Base-by-base conservation (phyloP, 2,797 vertebrate species). In the Premnoplex brunnescens region DNA sequence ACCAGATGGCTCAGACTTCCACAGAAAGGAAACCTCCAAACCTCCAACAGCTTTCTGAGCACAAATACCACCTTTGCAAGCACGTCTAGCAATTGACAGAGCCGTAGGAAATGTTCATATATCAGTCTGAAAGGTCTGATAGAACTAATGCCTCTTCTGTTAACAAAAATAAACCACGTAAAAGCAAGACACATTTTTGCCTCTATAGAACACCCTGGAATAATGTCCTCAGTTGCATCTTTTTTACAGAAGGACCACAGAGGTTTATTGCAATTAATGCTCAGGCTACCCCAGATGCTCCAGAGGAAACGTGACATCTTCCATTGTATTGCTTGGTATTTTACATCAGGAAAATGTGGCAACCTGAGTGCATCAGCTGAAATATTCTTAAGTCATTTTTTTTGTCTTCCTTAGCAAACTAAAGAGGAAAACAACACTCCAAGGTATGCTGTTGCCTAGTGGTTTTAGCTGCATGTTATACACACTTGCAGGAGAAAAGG, bases 261-360 rank as follows among this genome's bases (percentile, higher is more conserved):
- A 64, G 7, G 23, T 28, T 80, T 72, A 46, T 32, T 20, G 6
- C 20, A 66, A 75, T 43, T 77, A 84, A 64, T n/a, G 39, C 20
- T 59, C 49, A 68, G 28, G 30, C 10, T 85, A 55, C 27, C 36
- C 23, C 30, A 14, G 27, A 12, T 14, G 15, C 34, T 18, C 27
- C 34, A 37, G 21, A 58, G 43, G 20, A 44, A 34, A 30, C 37
- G 12, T 0, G 0, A 23, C 0, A 1, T 34, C 19, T 69, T 74
- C 56, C 34, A 17, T 44, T 46, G 44, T 4, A 24, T 14, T 32
- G 22, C 41, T 90, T 23, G 20, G 1, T 10, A 49, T 26, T 81
- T 75, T 14, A 32, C 14, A 32, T 49, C n/a, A 75, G 58, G 18
- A 63, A 85, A 79, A 78, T 32, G 13, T 7, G 49, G 7, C 34